phyloP scores from a whole-genome alignment of 2,888 invertebrate species.

The Bimastos eiseni region DNA sequence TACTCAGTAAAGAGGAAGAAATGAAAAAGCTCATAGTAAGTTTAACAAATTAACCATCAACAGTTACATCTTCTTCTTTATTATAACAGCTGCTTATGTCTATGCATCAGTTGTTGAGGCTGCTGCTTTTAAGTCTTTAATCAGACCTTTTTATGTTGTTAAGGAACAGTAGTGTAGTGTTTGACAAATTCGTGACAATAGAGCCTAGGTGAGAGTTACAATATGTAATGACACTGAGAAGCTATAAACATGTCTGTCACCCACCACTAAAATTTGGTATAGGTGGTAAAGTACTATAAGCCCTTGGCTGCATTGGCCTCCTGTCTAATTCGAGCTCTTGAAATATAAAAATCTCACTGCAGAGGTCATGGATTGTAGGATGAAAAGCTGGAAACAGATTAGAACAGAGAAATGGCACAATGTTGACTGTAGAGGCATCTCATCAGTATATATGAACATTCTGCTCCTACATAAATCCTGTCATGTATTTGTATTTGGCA shows the following conservation, averaged over 20 bases:
- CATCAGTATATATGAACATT: background rate
- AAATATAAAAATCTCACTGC: background rate
- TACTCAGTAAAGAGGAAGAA: conserved; percentile 53
- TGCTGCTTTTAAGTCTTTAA: background rate
- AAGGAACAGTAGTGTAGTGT: background rate
- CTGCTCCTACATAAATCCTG: background rate
- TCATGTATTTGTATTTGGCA: background rate
- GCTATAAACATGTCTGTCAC: background rate
- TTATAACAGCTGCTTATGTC: background rate
- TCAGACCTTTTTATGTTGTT: background rate
- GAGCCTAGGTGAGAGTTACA: background rate
- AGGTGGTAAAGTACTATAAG: background rate
- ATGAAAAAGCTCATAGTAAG: conserved; percentile 57
- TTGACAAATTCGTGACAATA: background rate
- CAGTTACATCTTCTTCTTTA: background rate
- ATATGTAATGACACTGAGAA: background rate
- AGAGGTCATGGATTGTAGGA: background rate
- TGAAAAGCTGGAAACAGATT: background rate
- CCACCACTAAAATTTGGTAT: background rate
- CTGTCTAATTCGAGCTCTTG: background rate
- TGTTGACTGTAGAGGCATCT: background rate
- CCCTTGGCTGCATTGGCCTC: background rate
- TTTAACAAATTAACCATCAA: background rate
- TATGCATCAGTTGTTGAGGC: background rate
- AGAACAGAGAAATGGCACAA: background rate